Percentiles rank a stretch among this genome's conserved stretches.
Evolutionary conservation across 1,140 invertebrate species (phyloP).

Genomic region (Halictus rubicundus): DNA sequence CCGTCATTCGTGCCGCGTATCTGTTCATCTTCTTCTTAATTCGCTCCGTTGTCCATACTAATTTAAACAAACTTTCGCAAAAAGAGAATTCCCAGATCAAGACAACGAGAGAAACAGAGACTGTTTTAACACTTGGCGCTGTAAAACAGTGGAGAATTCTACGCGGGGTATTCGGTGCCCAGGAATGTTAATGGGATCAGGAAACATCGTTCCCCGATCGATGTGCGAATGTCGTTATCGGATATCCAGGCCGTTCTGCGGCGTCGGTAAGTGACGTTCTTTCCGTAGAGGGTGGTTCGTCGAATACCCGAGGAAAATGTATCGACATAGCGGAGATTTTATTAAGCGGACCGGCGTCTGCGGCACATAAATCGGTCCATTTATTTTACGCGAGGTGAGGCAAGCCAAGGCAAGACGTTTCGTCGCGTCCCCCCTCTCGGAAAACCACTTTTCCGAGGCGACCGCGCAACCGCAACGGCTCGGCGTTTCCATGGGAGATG

Average conservation of each 20-base stretch:
- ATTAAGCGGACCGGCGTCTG: slow-evolving; percentile 59
- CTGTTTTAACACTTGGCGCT: too few species aligned
- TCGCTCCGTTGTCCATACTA: too few species aligned
- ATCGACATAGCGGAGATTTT: slow-evolving; percentile 65
- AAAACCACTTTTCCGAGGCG: slow-evolving; percentile 40
- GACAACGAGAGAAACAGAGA: too few species aligned
- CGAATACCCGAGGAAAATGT: slow-evolving; percentile 42
- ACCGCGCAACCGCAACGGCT: background rate
- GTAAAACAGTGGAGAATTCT: too few species aligned
- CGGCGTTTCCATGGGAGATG: background rate
- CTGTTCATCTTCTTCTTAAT: too few species aligned
- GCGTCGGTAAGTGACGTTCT: background rate
- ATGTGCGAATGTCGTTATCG: background rate
- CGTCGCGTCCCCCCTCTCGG: slow-evolving; percentile 31
- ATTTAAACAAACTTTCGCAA: too few species aligned
- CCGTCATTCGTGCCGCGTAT: too few species aligned
- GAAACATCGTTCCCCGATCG: background rate
- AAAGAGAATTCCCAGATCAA: too few species aligned
- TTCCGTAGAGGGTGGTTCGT: background rate
- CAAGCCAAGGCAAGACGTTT: background rate
- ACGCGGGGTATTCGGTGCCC: background rate
- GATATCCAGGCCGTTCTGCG: background rate
- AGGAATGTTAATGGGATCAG: background rate
- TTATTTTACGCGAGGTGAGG: slow-evolving; percentile 66
- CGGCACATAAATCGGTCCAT: slow-evolving; percentile 70